These are phyloP conservation scores for Parotia lawesii DNA, from an alignment of 2,113 vertebrate genomes.

Conservation along the genomic window DNA sequence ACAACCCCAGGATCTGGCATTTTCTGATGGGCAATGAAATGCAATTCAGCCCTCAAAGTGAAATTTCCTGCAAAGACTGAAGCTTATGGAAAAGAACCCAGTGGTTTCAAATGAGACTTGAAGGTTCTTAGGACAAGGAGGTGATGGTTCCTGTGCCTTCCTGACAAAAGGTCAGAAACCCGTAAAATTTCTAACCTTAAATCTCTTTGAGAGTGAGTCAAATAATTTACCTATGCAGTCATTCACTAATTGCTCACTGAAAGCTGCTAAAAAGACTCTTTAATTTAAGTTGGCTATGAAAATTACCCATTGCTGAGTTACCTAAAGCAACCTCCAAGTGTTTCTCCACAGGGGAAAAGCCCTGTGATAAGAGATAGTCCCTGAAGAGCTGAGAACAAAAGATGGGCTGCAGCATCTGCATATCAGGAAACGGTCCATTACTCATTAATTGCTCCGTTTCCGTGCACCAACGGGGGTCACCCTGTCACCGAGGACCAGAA, in stretches of 20 bases:
- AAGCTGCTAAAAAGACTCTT: constrained; percentile 38
- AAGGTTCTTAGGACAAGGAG: not conserved
- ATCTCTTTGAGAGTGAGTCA: not conserved
- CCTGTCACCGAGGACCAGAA: not conserved
- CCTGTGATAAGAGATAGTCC: constrained; percentile 47
- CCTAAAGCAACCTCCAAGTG: constrained; percentile 58
- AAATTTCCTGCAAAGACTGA: not conserved
- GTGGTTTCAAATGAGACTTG: not conserved
- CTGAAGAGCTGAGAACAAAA: constrained; percentile 27
- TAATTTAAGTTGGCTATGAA: not conserved
- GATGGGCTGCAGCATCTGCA: not conserved
- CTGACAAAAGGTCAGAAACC: not conserved
- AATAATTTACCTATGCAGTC: not conserved
- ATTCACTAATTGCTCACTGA: not conserved
- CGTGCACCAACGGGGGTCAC: not conserved
- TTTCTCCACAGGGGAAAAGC: constrained; percentile 42
- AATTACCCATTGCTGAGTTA: constrained; percentile 24
- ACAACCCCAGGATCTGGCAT: not conserved
- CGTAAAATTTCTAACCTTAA: not conserved
- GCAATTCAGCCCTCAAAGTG: not conserved
- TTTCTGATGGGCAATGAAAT: not conserved
- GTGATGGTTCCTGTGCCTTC: not conserved
- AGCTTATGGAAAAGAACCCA: not conserved
- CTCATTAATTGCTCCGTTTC: constrained; percentile 41
- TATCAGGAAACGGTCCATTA: constrained; percentile 22